These are phyloP conservation scores for Styela clava DNA, from an alignment of 23 tunicate species.

Conservation along the genomic window DNA sequence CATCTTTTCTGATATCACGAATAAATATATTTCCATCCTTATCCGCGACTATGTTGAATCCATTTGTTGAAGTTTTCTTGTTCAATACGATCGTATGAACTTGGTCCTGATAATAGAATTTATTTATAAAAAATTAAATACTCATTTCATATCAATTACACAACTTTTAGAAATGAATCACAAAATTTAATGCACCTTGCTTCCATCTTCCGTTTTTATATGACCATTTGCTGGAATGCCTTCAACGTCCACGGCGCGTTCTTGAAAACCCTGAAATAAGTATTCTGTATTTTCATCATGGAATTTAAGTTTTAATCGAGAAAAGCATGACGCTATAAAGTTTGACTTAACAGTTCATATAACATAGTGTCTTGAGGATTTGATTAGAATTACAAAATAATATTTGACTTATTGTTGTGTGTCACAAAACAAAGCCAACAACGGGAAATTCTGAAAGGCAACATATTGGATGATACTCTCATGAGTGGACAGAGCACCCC, in stretches of 20 bases:
- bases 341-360: background rate
- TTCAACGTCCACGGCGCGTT: constrained; percentile 27
- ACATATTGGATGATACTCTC: too few relatives aligned
- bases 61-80: constrained; percentile 64
- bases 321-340: background rate
- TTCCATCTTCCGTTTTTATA: background rate
- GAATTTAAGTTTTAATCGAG: background rate
- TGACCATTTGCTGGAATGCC: constrained; percentile 16
- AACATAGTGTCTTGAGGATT: background rate
- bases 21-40: constrained; percentile 53
- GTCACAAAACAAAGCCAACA: too few relatives aligned
- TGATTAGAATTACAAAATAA: too few relatives aligned
- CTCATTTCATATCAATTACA: too few relatives aligned
- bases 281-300: background rate
- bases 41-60: constrained; percentile 54
- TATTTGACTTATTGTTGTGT: too few relatives aligned
- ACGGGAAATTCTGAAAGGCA: too few relatives aligned
- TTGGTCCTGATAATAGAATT: constrained; percentile 13
- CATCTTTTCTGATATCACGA: constrained; percentile 41
- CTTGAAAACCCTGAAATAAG: constrained; percentile 17
- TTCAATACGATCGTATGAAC: constrained; percentile 60
- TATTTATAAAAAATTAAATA: too few relatives aligned
- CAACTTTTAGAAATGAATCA: too few relatives aligned
- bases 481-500: too few relatives aligned
- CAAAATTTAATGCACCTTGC: constrained; percentile 15